A percentile compares a stretch with the other conserved stretches of the same genome.
These are phyloP conservation scores for Euborellia annulipes DNA, from an alignment of 1,140 invertebrate genomes.

Conservation along the genomic window DNA sequence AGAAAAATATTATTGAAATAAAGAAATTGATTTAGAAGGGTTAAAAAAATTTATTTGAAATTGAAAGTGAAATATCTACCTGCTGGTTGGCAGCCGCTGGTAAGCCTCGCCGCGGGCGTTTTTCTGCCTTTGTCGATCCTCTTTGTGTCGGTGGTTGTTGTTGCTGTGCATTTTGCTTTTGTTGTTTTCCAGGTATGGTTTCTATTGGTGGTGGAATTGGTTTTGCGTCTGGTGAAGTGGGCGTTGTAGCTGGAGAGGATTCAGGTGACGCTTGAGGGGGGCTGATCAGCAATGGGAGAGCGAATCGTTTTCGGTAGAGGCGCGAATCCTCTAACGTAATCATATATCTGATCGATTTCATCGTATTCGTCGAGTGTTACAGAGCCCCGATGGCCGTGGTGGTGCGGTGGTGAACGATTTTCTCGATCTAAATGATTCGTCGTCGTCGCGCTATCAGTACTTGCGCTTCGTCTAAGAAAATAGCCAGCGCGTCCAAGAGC, in stretches of 20 bases:
- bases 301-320: conserved; percentile 69
- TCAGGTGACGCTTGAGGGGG: conserved; percentile 25
- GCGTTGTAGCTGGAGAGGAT: conserved; percentile 10
- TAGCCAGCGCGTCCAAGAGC: conserved; percentile 38
- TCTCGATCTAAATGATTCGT: conserved; percentile 15
- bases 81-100: conserved; percentile 31
- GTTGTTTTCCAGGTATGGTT: conserved; percentile 72
- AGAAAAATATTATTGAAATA: too few species aligned
- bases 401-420: background rate
- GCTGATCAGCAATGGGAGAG: conserved; percentile 40
- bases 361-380: conserved; percentile 68
- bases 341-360: conserved; percentile 93
- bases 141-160: background rate
- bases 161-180: conserved; percentile 33
- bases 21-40: too few species aligned
- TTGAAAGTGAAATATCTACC: conserved; percentile 3
- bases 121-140: conserved; percentile 38
- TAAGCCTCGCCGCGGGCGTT: conserved; percentile 34
- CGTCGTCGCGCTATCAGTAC: conserved; percentile 43
- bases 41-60: too few species aligned
- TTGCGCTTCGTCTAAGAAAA: conserved; percentile 50
- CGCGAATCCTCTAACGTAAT: conserved; percentile 82
- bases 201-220: conserved; percentile 80
- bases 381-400: conserved; percentile 16
- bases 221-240: conserved; percentile 34